phyloP scores from a whole-genome alignment of 2,113 vertebrate genomes.

The Psilopogon haemacephalus region DNA sequence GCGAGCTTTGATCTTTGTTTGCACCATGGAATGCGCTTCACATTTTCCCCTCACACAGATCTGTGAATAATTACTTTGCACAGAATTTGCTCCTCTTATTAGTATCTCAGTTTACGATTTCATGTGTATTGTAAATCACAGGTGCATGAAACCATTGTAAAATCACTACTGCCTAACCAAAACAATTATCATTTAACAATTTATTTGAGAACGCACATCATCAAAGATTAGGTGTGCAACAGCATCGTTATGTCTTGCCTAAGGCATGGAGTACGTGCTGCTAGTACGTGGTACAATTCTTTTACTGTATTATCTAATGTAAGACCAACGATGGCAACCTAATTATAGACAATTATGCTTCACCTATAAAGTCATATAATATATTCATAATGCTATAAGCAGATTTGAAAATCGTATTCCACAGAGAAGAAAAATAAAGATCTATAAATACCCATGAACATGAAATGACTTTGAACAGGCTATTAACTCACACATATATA shows the following conservation, averaged over 20 bases:
- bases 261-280: not conserved
- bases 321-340: not conserved
- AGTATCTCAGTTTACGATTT: conserved; percentile 56
- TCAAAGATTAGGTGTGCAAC: conserved; percentile 21
- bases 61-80: conserved; percentile 55
- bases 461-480: not conserved
- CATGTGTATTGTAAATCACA: not conserved
- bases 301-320: not conserved
- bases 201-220: not conserved
- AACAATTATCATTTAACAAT: not conserved
- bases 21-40: conserved; percentile 62
- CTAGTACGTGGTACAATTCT: not conserved
- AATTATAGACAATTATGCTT: not conserved
- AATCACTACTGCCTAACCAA: conserved; percentile 29
- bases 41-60: conserved; percentile 22
- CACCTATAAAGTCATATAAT: not conserved
- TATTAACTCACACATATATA: not conserved
- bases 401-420: not conserved
- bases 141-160: conserved; percentile 23
- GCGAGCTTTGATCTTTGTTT: conserved; percentile 68
- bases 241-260: not conserved
- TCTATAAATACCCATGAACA: not conserved
- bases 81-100: conserved; percentile 44
- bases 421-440: not conserved
- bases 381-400: not conserved